phyloP scores from a whole-genome alignment of 2,113 vertebrate genomes.

The Rhinolophus ferrumequinum region DNA sequence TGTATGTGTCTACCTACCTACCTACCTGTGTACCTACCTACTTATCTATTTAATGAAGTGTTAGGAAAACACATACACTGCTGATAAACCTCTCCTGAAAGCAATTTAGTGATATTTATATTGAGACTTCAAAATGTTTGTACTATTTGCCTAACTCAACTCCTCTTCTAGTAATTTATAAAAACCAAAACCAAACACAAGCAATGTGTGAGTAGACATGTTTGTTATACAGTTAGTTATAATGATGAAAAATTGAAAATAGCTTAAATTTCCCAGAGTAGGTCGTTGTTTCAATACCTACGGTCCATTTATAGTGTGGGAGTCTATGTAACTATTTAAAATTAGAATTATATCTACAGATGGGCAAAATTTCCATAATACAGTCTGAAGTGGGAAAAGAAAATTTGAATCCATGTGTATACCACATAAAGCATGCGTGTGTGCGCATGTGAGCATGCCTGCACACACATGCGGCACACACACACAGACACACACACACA shows the following conservation, averaged over 20 bases:
- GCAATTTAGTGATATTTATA: not conserved
- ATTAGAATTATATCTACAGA: not conserved
- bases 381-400: not conserved
- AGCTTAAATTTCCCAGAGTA: not conserved
- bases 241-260: constrained; percentile 7
- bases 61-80: not conserved
- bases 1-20: not conserved
- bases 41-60: not conserved
- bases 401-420: not conserved
- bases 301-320: not conserved
- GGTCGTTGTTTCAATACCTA: not conserved
- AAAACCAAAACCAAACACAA: not conserved
- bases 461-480: not conserved
- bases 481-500: not conserved
- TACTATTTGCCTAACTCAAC: not conserved
- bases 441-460: not conserved
- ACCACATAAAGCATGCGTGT: not conserved
- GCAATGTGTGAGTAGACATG: not conserved
- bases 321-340: not conserved
- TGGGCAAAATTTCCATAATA: not conserved
- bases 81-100: not conserved
- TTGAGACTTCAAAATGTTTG: not conserved
- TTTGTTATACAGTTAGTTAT: not conserved
- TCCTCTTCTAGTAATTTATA: not conserved
- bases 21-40: not conserved